phyloP scores from a whole-genome alignment of 1,140 invertebrate genomes.

The Hylyphantes graminicola region DNA sequence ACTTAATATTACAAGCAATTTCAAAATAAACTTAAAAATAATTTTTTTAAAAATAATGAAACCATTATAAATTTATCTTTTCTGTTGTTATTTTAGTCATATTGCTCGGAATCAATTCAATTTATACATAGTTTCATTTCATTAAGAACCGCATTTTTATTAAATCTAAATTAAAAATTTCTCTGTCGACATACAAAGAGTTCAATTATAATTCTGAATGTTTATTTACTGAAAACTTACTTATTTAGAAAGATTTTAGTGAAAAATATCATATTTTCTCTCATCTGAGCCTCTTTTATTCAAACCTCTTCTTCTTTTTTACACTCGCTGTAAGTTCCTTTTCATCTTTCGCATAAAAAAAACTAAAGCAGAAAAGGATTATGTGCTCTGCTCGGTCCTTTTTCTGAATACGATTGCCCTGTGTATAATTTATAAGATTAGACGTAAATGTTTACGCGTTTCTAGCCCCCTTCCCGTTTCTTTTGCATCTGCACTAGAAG shows the following conservation, averaged over 20 bases:
- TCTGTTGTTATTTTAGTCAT: too few species aligned
- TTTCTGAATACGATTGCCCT: conserved; percentile 3
- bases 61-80: too few species aligned
- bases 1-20: too few species aligned
- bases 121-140: too few species aligned
- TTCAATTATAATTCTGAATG: too few species aligned
- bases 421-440: conserved; percentile 53
- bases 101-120: too few species aligned
- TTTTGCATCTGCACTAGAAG: conserved; percentile 5
- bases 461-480: neutral
- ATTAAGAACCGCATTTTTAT: too few species aligned
- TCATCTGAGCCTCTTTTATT: neutral
- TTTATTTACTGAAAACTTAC: too few species aligned
- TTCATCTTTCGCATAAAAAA: neutral
- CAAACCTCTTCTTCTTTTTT: conserved; percentile 1
- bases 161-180: too few species aligned
- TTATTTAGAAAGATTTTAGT: neutral
- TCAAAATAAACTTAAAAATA: too few species aligned
- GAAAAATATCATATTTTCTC: conserved; percentile 22
- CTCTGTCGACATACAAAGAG: too few species aligned
- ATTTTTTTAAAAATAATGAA: too few species aligned
- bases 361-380: conserved; percentile 3
- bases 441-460: conserved; percentile 43
- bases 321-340: neutral
- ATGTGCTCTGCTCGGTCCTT: neutral